Conservation (phyloP, 2,888 invertebrate species). For the Sinhomidia bicolor region DNA sequence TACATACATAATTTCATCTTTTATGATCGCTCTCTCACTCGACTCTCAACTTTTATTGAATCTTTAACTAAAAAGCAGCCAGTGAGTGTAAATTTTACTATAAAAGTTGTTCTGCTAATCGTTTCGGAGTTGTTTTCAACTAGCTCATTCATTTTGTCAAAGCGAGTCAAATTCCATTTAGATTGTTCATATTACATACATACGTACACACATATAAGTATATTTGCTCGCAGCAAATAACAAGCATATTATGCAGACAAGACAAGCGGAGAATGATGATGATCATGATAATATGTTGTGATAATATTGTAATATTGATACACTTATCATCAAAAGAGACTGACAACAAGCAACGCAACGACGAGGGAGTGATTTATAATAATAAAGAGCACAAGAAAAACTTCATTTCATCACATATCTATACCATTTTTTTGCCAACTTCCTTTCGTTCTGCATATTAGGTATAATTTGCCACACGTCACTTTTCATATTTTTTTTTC, state of each 20-base stretch:
- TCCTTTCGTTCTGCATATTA: background rate
- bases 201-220: background rate
- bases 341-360: background rate
- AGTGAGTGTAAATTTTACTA: background rate
- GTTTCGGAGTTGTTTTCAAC: conserved; percentile 29
- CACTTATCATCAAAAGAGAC: conserved; percentile 2
- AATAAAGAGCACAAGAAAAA: background rate
- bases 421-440: background rate
- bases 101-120: conserved; percentile 33
- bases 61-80: background rate
- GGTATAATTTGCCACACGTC: conserved; percentile 26
- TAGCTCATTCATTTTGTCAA: conserved; percentile 39
- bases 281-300: background rate
- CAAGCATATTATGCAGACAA: background rate
- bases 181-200: conserved; percentile 3
- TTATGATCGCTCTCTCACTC: too few species aligned
- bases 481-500: background rate
- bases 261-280: background rate
- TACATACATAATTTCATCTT: too few species aligned
- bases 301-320: too few species aligned
- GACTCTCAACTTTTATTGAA: too few species aligned
- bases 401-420: background rate
- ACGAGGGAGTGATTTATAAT: background rate
- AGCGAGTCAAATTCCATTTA: conserved; percentile 7
- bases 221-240: background rate